phyloP scores from a whole-genome alignment of 2,113 vertebrate genomes.

The Psammodynastes pulverulentus region DNA sequence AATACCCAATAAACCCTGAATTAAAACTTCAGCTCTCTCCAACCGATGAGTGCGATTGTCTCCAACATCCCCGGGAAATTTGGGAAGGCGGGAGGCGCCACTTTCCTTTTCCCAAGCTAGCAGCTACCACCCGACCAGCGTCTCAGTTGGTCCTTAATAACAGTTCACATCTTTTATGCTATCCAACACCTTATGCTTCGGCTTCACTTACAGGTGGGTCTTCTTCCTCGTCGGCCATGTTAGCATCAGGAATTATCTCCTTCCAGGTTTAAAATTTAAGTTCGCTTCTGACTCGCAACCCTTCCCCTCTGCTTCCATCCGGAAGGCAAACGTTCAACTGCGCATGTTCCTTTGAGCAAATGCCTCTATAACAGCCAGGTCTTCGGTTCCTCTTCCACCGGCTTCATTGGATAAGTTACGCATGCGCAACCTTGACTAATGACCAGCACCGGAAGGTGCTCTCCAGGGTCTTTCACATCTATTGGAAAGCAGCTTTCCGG shows the following conservation, averaged over 20 bases:
- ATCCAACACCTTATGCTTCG: accelerated
- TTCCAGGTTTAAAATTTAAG: too few species aligned
- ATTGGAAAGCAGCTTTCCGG: not conserved
- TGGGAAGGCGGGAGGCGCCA: accelerated
- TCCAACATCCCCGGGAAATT: not conserved
- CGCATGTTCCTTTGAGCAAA: not conserved
- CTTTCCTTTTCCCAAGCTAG: too few species aligned
- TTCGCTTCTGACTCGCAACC: not conserved
- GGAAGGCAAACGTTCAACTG: too few species aligned
- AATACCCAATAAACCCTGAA: not conserved
- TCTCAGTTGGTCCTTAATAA: not conserved
- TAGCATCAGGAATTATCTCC: accelerated
- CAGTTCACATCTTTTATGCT: not conserved
- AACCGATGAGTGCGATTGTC: not conserved
- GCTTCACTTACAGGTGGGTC: conserved; percentile 62
- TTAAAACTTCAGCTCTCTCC: too few species aligned
- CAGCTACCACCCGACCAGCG: not conserved
- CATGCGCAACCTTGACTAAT: not conserved
- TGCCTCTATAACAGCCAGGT: too few species aligned
- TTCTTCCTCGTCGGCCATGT: conserved; percentile 75
- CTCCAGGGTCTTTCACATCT: not conserved
- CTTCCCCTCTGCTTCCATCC: not conserved
- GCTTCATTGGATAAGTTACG: not conserved
- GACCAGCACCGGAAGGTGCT: not conserved
- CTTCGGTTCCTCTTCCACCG: not conserved